These are phyloP conservation scores for Labeo calbasu DNA, from an alignment of 2,797 vertebrate genomes.

Conservation along the genomic window DNA sequence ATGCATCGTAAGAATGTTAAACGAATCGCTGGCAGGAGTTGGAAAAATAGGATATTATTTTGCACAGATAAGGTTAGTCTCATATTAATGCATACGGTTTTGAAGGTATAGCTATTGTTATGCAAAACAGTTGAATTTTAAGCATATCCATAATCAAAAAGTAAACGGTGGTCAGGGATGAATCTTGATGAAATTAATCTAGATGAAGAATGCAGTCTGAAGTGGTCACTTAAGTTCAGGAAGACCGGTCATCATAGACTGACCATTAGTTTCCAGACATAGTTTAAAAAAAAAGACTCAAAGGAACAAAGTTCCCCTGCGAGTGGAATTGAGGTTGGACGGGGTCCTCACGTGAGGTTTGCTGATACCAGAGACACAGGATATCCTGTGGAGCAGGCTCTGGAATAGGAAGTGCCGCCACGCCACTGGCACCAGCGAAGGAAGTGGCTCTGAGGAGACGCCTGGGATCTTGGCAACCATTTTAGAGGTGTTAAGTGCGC, in stretches of 20 bases:
- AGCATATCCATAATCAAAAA: background rate
- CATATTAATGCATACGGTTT: background rate
- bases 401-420: constrained; percentile 68
- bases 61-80: background rate
- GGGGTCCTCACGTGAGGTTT: constrained; percentile 35
- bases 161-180: background rate
- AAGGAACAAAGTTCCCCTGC: background rate
- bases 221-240: background rate
- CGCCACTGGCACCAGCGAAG: constrained; percentile 54
- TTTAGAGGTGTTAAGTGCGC: constrained; percentile 39
- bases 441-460: constrained; percentile 55
- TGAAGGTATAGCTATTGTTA: background rate
- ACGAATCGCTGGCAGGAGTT: background rate
- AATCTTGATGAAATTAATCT: background rate
- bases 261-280: constrained; percentile 13
- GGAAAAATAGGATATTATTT: background rate
- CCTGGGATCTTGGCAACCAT: constrained; percentile 44
- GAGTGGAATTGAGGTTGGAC: background rate
- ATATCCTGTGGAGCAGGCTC: constrained; percentile 70
- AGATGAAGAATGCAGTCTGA: background rate
- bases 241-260: background rate
- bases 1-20: background rate
- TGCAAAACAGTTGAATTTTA: background rate
- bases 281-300: background rate
- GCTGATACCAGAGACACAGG: constrained; percentile 66